phyloP scores from a whole-genome alignment of 30 jellyfish, hydroid and myxozoan genomes.

The Turritopsis dohrnii region DNA sequence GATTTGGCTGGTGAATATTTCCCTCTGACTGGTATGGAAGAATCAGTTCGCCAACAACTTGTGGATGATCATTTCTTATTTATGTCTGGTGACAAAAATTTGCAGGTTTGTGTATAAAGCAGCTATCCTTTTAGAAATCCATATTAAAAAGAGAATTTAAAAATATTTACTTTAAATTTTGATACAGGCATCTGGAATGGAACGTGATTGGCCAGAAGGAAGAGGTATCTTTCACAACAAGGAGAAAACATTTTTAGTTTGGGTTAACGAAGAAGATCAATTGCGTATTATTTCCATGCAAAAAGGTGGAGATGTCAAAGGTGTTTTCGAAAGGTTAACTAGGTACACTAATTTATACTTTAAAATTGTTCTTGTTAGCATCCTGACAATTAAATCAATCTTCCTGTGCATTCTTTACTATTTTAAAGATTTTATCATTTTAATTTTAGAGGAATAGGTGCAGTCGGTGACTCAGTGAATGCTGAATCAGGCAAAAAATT shows the following conservation, averaged over 20 bases:
- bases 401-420: background rate
- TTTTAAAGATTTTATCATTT: background rate
- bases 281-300: constrained; percentile 28
- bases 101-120: background rate
- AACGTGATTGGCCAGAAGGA: constrained; percentile 59
- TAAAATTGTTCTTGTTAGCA: too few relatives aligned
- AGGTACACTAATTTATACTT: too few relatives aligned
- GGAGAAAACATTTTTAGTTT: constrained; percentile 10
- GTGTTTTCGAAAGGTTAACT: constrained; percentile 21
- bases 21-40: constrained; percentile 23
- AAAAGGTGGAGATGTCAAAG: constrained; percentile 32
- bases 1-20: constrained; percentile 23
- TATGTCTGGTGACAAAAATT: constrained; percentile 11
- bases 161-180: background rate
- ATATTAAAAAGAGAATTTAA: background rate
- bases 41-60: background rate
- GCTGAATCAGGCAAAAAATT: constrained; percentile 10
- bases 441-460: background rate
- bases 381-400: too few relatives aligned
- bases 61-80: constrained; percentile 31
- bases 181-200: constrained; percentile 26
- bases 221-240: constrained; percentile 46
- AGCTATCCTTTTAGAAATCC: background rate
- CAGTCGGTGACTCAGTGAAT: constrained; percentile 12
- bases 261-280: constrained; percentile 52